Conservation (phyloP, 92 coral and sea anemone genomes). For the Epizoanthus illoricatus region DNA sequence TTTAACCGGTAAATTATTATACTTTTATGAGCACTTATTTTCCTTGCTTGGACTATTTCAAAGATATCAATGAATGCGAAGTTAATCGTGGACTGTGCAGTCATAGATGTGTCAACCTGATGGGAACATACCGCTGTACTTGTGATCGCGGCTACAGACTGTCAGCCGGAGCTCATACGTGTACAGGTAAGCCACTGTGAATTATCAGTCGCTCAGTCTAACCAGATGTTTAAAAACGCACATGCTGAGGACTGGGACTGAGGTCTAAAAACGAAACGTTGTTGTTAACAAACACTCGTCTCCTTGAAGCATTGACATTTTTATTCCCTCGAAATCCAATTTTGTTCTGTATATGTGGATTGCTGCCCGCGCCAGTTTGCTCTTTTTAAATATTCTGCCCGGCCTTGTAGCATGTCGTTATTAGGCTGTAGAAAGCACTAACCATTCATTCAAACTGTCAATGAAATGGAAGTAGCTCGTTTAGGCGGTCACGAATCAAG, state of each 20-base stretch:
- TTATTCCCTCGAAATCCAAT: too few relatives aligned
- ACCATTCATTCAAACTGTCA: too few relatives aligned
- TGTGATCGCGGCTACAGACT: slow-evolving; percentile 16
- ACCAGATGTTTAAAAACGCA: background rate
- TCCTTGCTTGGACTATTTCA: background rate
- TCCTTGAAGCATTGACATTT: too few relatives aligned
- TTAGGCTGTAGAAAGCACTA: too few relatives aligned
- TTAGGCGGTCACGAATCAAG: too few relatives aligned
- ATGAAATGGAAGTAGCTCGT: too few relatives aligned
- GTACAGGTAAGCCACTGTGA: background rate
- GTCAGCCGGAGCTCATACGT: background rate
- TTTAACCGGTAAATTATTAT: background rate
- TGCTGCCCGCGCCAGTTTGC: too few relatives aligned
- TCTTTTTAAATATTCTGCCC: too few relatives aligned
- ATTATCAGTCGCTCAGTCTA: background rate
- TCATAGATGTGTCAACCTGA: background rate
- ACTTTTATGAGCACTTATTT: background rate
- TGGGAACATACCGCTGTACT: slow-evolving; percentile 12
- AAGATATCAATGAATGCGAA: slow-evolving; percentile 1
- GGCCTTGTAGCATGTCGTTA: too few relatives aligned
- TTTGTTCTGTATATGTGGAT: too few relatives aligned
- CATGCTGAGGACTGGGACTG: too few relatives aligned
- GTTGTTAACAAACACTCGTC: too few relatives aligned
- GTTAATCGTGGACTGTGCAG: background rate
- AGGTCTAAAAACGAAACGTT: background rate